phyloP scores from a whole-genome alignment of 37 sponge, comb jelly and placozoan species.

The Halisarca cf. caerulea region DNA sequence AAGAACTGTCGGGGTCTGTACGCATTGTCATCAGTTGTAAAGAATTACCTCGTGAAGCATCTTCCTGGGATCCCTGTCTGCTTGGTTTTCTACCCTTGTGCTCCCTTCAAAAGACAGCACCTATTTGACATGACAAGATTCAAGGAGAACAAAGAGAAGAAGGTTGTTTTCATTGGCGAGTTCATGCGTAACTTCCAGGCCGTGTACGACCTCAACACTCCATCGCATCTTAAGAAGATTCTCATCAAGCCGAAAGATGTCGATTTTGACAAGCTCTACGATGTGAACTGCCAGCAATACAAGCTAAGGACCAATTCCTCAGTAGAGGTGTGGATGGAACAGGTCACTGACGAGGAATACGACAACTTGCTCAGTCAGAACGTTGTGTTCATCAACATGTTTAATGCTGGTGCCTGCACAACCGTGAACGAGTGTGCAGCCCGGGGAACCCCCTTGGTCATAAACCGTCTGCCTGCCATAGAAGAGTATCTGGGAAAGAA shows the following conservation, averaged over 20 bases:
- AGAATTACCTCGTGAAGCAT: slow-evolving; percentile 36
- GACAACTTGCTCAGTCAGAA: slow-evolving; percentile 54
- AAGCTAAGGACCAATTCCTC: slow-evolving; percentile 30
- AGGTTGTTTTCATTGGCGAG: slow-evolving; percentile 47
- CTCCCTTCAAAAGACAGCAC: slow-evolving; percentile 40
- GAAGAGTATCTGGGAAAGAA: slow-evolving; percentile 57
- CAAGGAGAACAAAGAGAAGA: neutral
- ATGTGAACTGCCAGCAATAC: slow-evolving; percentile 8
- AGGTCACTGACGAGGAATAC: slow-evolving; percentile 50
- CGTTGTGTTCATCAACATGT: slow-evolving; percentile 58
- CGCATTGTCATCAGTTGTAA: slow-evolving; percentile 35
- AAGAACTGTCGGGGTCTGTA: slow-evolving; percentile 53
- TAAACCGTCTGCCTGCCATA: slow-evolving; percentile 58
- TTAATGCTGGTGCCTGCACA: slow-evolving; percentile 53
- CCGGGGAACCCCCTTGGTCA: slow-evolving; percentile 50
- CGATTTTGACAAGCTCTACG: slow-evolving; percentile 30
- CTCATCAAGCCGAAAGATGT: slow-evolving; percentile 55
- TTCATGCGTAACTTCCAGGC: slow-evolving; percentile 56
- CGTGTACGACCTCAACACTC: slow-evolving; percentile 43
- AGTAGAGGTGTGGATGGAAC: slow-evolving; percentile 30
- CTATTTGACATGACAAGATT: slow-evolving; percentile 38
- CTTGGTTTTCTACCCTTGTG: slow-evolving; percentile 35
- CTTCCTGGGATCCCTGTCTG: slow-evolving; percentile 30
- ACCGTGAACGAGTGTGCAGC: slow-evolving; percentile 53
- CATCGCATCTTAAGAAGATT: slow-evolving; percentile 27